Evolutionary conservation across 2,113 vertebrate genomes (phyloP).

Genomic region (Gnathonemus longibarbis): DNA sequence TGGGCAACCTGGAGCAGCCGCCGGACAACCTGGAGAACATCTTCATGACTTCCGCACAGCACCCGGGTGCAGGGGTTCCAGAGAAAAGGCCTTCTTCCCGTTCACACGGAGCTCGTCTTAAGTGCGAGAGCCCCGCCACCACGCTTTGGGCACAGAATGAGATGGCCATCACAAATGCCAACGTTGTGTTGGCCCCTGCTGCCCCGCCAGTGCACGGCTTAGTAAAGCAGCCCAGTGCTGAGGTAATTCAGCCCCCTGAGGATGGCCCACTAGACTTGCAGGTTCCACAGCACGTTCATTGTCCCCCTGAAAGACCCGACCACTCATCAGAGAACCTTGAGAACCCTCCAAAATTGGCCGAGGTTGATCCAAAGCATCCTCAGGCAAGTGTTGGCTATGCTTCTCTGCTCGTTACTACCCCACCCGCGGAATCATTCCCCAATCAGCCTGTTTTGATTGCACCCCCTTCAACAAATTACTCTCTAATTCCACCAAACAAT

Average conservation of each 20-base stretch:
- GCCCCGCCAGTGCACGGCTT: slow-evolving; percentile 75
- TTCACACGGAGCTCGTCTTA: slow-evolving; percentile 63
- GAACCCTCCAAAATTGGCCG: slow-evolving; percentile 84
- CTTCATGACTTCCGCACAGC: slow-evolving; percentile 47
- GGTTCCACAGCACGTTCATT: slow-evolving; percentile 30
- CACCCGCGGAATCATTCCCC: slow-evolving; percentile 68
- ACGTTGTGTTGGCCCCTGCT: slow-evolving; percentile 83
- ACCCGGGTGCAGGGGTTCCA: slow-evolving; percentile 35
- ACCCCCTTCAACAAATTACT: slow-evolving; percentile 77
- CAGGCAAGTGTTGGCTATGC: slow-evolving; percentile 82
- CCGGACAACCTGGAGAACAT: slow-evolving; percentile 93
- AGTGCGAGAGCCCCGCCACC: slow-evolving; percentile 90
- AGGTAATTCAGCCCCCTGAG: slow-evolving; percentile 82
- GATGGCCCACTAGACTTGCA: slow-evolving; percentile 58
- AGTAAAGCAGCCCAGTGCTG: slow-evolving; percentile 59
- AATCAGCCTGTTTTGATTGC: slow-evolving; percentile 79
- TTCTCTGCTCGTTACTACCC: slow-evolving; percentile 73
- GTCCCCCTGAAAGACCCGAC: slow-evolving; percentile 33
- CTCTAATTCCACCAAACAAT: slow-evolving; percentile 62
- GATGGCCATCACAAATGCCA: slow-evolving; percentile 71
- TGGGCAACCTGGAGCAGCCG: slow-evolving; percentile 88
- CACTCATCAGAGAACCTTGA: slow-evolving; percentile 83
- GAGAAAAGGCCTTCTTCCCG: slow-evolving; percentile 60
- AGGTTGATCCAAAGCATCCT: slow-evolving; percentile 58
- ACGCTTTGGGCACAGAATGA: slow-evolving; percentile 92